Evolutionary conservation across 2,888 invertebrate species (phyloP), one percentile per base, ranked within the genome.

Genomic region (Megastigmus dorsalis): DNA sequence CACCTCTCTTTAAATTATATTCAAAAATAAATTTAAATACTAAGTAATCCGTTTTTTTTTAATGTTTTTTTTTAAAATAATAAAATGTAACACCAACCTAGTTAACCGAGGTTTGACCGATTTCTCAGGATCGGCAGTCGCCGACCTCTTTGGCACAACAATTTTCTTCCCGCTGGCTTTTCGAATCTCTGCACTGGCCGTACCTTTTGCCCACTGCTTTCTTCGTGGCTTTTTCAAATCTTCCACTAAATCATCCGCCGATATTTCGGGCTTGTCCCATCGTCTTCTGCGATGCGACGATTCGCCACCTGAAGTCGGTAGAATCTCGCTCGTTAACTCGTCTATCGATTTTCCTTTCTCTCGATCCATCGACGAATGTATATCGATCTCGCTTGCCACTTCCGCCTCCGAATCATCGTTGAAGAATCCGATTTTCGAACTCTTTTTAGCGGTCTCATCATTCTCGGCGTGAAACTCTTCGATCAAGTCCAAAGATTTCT

Each of bases 191-290:
- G 66, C 74, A 54, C 60, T 70, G 0, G 23, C 33, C 6, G 79
- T 68, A 18, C 82, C 80, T 20, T 85, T 83, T 0, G 81, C 80
- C 86, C 86, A 86, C 13, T 83, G 80, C 63, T 83, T 85, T 15
- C 86, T 77, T 28, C 78, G 71, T 4, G 77, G 78, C n/a, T 65
- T 75, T 18, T 20, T 71, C 28, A 68, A 10, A 38, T 77, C 75
- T n/a, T 72, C 75, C 5, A 75, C 60, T 2, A 75, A 9, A 33
- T 72, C 30, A 0, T 45, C 60, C 0, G 74, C 54, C 2, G 70
- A 15, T 15, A 67, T 57, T 13, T 68, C 74, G 1, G 60, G 28
- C 41, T 76, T 79, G 2, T 79, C 68, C 80, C 81, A 80, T 0
- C 80, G 79, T 43, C 43, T 77, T 43, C 81, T 74, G 13, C 59